phyloP scores from a whole-genome alignment of 1,140 invertebrate species.

The Cyrtorhinus lividipennis region DNA sequence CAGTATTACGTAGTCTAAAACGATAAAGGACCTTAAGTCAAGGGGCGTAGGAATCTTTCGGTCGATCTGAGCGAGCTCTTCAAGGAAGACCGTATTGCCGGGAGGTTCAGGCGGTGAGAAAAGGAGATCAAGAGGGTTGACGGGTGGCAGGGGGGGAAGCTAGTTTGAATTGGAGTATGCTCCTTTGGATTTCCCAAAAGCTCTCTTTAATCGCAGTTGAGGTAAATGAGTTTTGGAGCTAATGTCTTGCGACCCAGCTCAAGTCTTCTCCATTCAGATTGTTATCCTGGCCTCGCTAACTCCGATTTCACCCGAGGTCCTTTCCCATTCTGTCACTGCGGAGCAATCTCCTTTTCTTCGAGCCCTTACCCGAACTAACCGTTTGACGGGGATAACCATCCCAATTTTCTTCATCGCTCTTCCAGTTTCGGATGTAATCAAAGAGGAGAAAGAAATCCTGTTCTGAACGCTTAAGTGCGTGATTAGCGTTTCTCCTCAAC shows the following conservation, averaged over 20 bases:
- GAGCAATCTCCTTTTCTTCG: background rate
- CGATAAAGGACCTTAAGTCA: too few relatives aligned
- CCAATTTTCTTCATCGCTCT: background rate
- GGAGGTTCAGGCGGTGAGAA: too few relatives aligned
- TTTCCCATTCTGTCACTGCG: background rate
- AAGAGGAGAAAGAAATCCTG: too few relatives aligned
- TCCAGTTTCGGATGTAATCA: background rate
- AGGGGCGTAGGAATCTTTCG: too few relatives aligned
- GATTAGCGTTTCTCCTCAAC: too few relatives aligned
- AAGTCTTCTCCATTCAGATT: background rate
- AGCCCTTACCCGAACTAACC: background rate
- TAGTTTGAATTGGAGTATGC: background rate
- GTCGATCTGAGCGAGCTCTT: too few relatives aligned
- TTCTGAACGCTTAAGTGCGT: too few relatives aligned
- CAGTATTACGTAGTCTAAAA: too few relatives aligned
- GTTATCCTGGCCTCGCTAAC: constrained; percentile 1
- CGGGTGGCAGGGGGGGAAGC: background rate
- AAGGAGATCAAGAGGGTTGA: too few relatives aligned
- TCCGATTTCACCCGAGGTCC: background rate
- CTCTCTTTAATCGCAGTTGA: constrained; percentile 6
- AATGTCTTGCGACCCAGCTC: constrained; percentile 2
- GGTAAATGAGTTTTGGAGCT: constrained; percentile 1
- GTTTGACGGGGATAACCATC: background rate
- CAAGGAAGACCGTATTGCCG: too few relatives aligned
- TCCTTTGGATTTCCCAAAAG: background rate